These are phyloP conservation scores for Monodelphis domestica DNA, from an alignment of 2,797 vertebrate species.

Conservation along the genomic window DNA sequence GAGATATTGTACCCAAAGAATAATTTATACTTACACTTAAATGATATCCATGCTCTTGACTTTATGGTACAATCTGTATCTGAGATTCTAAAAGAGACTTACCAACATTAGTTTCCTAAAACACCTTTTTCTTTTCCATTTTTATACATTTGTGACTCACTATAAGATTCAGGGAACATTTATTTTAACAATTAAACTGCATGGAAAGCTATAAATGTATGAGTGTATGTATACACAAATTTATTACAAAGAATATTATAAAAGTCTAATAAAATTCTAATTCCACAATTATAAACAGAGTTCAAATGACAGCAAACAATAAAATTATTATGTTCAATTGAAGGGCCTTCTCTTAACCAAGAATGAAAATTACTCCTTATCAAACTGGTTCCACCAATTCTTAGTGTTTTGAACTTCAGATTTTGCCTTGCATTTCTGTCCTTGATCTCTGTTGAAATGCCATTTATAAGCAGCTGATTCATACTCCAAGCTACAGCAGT, in stretches of 20 bases:
- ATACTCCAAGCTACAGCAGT: conserved; percentile 6
- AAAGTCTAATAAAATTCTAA: neutral
- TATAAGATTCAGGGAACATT: neutral
- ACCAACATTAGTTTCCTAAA: neutral
- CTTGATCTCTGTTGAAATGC: conserved; percentile 35
- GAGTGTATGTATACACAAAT: neutral
- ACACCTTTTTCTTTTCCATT: neutral
- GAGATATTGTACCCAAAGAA: neutral
- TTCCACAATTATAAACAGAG: neutral
- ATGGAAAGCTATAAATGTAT: conserved; percentile 5
- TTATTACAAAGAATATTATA: neutral
- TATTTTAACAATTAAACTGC: neutral
- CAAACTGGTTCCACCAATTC: neutral
- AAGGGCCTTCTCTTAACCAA: neutral
- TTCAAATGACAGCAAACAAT: neutral
- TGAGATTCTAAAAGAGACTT: neutral
- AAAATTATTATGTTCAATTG: neutral
- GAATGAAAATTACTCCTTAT: neutral
- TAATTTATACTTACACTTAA: neutral
- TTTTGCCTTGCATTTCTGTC: neutral
- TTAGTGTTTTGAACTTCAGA: neutral
- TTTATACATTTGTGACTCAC: neutral
- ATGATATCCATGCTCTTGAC: neutral
- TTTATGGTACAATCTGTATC: neutral
- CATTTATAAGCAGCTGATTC: conserved; percentile 48